Evolutionary conservation across 2,888 invertebrate species (phyloP).

Genomic region (Balanococcus diminutus): DNA sequence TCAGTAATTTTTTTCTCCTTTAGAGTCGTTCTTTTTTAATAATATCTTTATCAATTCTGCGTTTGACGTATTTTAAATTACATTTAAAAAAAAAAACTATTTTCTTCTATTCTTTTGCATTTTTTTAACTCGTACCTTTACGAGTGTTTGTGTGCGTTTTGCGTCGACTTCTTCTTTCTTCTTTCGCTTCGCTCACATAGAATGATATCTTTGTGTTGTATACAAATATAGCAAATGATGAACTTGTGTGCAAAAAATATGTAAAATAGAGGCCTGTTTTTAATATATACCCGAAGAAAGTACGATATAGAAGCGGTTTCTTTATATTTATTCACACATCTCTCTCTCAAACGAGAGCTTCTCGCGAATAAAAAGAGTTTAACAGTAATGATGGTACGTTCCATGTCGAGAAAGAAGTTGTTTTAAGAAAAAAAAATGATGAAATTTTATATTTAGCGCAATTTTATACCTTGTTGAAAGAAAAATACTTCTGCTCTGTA

Average conservation of each 20-base stretch:
- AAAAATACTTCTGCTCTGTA: background rate
- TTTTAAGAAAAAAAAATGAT: background rate
- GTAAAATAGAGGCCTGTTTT: conserved; percentile 1
- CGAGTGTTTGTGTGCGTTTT: background rate
- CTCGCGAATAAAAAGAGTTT: background rate
- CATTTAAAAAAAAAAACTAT: background rate
- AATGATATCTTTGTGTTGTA: background rate
- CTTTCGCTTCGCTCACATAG: background rate
- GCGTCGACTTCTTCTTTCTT: background rate
- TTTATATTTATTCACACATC: background rate
- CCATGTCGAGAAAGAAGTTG: background rate
- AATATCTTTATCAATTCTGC: conserved; percentile 11
- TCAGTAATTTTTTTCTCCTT: background rate
- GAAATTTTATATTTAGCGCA: background rate
- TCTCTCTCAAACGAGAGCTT: background rate
- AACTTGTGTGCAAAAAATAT: background rate
- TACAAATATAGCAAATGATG: background rate
- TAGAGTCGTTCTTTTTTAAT: background rate
- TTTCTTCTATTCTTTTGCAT: background rate
- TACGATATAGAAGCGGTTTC: background rate
- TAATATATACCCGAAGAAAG: background rate
- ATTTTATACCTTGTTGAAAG: background rate
- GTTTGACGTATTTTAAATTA: conserved; percentile 11
- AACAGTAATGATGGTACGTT: background rate
- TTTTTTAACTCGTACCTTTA: background rate